A percentile compares a stretch with the other conserved stretches of the same genome.
Evolutionary conservation across 2,888 invertebrate species (phyloP).

Genomic region (Barypeithes pellucidus): DNA sequence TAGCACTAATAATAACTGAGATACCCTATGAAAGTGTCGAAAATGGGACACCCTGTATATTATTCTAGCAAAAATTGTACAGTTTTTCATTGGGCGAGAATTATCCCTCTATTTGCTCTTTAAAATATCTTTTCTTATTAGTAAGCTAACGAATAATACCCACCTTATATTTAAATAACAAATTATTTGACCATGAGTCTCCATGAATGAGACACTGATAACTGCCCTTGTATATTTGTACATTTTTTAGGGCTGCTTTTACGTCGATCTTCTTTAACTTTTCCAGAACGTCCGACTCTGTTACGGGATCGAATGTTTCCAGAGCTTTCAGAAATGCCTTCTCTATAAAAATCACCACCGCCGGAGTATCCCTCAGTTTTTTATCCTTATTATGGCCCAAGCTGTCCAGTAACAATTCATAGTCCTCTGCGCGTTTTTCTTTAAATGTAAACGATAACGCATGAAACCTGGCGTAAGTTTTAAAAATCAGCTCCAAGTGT

Average conservation of each 20-base stretch:
- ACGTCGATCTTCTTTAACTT: constrained; percentile 26
- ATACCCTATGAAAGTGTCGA: no score
- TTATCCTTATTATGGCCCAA: neutral
- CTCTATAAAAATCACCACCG: neutral
- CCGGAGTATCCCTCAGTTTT: neutral
- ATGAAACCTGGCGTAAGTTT: constrained; percentile 44
- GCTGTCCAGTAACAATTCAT: neutral
- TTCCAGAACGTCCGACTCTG: constrained; percentile 27
- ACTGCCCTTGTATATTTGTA: constrained; percentile 14
- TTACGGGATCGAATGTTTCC: constrained; percentile 21
- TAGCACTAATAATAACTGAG: no score
- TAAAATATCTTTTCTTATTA: no score
- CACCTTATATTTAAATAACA: constrained; percentile 36
- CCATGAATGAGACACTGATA: constrained; percentile 15
- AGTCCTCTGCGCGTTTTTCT: neutral
- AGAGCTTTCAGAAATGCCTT: constrained; percentile 22
- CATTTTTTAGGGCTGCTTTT: neutral
- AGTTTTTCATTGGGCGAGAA: no score
- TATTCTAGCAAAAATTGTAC: no score
- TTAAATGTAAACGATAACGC: constrained; percentile 8
- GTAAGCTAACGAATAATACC: neutral
- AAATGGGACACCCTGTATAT: no score
- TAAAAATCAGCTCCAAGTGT: constrained; percentile 36
- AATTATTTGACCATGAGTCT: constrained; percentile 37
- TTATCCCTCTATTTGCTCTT: no score